Percentiles rank a stretch among this genome's conserved stretches.
These are phyloP conservation scores for Varanus komodoensis DNA, from an alignment of 2,113 vertebrate genomes.

Conservation along the genomic window DNA sequence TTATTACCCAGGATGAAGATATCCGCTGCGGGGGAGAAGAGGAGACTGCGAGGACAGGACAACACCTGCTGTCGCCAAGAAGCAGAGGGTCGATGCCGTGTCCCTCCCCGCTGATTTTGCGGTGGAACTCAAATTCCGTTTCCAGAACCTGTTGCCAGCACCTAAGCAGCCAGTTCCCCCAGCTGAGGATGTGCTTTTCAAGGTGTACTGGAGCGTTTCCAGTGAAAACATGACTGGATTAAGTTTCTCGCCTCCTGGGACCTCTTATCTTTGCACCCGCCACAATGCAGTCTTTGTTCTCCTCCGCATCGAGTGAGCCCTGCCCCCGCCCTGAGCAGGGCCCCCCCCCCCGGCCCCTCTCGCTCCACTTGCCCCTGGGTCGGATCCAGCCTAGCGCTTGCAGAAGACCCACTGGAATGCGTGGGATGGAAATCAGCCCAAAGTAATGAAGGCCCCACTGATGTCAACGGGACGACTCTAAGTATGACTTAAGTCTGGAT, in stretches of 20 bases:
- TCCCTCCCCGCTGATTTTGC: background rate
- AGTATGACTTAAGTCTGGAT: background rate
- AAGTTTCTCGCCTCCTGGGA: too few relatives aligned
- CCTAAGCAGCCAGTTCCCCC: background rate
- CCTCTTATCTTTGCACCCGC: too few relatives aligned
- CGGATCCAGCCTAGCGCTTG: background rate
- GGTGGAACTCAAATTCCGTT: background rate
- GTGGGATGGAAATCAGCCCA: too few relatives aligned
- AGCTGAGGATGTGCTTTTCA: background rate
- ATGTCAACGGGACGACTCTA: too few relatives aligned
- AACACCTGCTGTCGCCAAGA: too few relatives aligned
- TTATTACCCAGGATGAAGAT: slow-evolving; percentile 24
- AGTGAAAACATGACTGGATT: too few relatives aligned
- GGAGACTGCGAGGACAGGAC: background rate
- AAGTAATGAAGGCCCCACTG: too few relatives aligned
- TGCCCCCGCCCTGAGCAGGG: too few relatives aligned
- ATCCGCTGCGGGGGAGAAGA: background rate
- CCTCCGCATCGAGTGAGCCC: too few relatives aligned
- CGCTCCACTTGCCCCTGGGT: background rate
- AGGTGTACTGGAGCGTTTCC: background rate
- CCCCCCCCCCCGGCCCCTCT: background rate
- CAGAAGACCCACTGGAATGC: too few relatives aligned
- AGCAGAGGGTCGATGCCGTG: background rate
- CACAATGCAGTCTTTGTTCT: too few relatives aligned
- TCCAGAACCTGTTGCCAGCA: too few relatives aligned